Percentiles rank a stretch among this genome's conserved stretches.
Conservation (phyloP, 2,113 vertebrate genomes). For the Asarcornis scutulata region DNA sequence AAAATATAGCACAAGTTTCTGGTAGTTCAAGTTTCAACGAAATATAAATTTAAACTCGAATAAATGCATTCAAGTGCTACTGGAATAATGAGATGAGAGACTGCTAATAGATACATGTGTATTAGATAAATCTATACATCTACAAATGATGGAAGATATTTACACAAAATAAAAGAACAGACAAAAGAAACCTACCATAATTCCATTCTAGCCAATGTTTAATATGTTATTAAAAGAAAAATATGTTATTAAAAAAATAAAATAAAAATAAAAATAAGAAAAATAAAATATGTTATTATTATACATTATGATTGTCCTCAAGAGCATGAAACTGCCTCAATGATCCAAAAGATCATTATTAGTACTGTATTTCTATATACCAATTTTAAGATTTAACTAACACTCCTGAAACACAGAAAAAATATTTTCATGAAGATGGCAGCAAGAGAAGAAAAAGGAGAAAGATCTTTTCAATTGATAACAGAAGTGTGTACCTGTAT, state of each 20-base stretch:
- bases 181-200: not conserved
- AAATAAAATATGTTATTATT: not conserved
- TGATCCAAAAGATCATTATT: not conserved
- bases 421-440: not conserved
- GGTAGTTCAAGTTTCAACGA: not conserved
- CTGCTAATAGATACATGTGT: not conserved
- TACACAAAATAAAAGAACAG: not conserved
- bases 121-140: not conserved
- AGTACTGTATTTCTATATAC: not conserved
- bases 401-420: not conserved
- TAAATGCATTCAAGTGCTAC: not conserved
- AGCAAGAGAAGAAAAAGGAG: not conserved
- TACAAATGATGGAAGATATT: not conserved
- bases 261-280: not conserved
- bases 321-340: not conserved
- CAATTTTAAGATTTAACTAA: not conserved
- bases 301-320: not conserved
- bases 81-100: not conserved
- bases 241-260: not conserved
- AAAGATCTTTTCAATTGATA: not conserved
- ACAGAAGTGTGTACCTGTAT: not conserved
- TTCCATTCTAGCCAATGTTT: not conserved
- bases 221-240: not conserved
- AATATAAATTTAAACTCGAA: not conserved
- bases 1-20: not conserved